phyloP scores from a whole-genome alignment of 2,113 vertebrate genomes.

The Phainopepla nitens region DNA sequence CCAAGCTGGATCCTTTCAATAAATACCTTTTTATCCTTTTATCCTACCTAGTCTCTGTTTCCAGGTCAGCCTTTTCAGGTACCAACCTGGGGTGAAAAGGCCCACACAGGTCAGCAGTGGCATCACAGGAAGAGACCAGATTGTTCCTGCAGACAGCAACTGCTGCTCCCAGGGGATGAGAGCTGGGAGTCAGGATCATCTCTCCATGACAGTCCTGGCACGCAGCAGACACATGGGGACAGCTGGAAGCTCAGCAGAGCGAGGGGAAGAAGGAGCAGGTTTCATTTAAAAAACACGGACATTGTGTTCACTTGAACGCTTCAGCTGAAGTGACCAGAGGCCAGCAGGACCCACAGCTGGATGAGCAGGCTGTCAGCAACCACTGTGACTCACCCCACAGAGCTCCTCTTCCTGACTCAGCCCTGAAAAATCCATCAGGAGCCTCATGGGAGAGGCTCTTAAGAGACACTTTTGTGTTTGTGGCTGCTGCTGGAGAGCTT shows the following conservation, averaged over 20 bases:
- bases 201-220: neutral
- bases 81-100: neutral
- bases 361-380: neutral
- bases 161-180: neutral
- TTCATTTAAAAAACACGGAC: neutral
- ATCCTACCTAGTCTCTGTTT: no score
- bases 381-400: neutral
- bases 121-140: neutral
- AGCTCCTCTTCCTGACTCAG: neutral
- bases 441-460: neutral
- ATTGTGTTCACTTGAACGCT: neutral
- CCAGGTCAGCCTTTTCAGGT: no score
- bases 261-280: neutral
- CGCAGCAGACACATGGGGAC: neutral
- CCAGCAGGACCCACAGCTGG: neutral
- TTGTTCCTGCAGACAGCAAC: neutral
- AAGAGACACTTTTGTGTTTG: neutral
- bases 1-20: no score
- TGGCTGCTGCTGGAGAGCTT: neutral
- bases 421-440: accelerated
- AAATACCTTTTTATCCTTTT: no score
- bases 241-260: neutral
- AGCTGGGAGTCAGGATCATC: neutral
- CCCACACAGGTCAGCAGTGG: neutral
- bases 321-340: neutral